These are phyloP conservation scores for Megalopta genalis DNA, from an alignment of 1,140 invertebrate species.

Conservation along the genomic window DNA sequence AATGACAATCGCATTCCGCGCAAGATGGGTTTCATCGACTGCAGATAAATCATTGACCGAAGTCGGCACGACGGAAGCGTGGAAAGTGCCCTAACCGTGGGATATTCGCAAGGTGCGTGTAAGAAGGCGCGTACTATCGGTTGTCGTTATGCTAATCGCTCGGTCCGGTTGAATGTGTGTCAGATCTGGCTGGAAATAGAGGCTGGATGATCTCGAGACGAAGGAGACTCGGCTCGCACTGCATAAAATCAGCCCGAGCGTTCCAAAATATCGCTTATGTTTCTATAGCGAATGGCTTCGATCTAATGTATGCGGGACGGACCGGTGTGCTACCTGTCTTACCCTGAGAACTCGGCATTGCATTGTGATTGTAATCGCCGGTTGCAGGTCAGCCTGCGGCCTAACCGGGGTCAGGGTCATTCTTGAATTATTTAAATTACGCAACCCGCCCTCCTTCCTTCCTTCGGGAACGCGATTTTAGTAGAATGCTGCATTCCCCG, in stretches of 20 bases:
- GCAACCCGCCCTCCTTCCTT: conserved; percentile 51
- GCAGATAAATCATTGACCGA: not conserved
- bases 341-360: conserved; percentile 66
- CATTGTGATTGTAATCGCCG: conserved; percentile 72
- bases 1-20: no score
- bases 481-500: no score
- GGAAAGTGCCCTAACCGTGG: conserved; percentile 52
- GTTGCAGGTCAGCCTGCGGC: conserved; percentile 62
- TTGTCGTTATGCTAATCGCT: conserved; percentile 58
- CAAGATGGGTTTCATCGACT: no score
- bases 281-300: conserved; percentile 41
- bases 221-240: not conserved
- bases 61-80: conserved; percentile 12
- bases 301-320: conserved; percentile 63
- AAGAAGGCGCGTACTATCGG: conserved; percentile 30
- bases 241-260: conserved; percentile 22
- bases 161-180: conserved; percentile 50
- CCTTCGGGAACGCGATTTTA: conserved; percentile 7
- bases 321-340: conserved; percentile 69
- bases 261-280: conserved; percentile 38
- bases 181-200: conserved; percentile 3
- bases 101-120: conserved; percentile 42
- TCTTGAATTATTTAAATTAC: conserved; percentile 72
- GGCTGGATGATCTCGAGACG: not conserved
- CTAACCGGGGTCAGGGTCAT: conserved; percentile 69